Evolutionary conservation across 2,888 invertebrate genomes (phyloP).

Genomic region (Euplexia lucipara): DNA sequence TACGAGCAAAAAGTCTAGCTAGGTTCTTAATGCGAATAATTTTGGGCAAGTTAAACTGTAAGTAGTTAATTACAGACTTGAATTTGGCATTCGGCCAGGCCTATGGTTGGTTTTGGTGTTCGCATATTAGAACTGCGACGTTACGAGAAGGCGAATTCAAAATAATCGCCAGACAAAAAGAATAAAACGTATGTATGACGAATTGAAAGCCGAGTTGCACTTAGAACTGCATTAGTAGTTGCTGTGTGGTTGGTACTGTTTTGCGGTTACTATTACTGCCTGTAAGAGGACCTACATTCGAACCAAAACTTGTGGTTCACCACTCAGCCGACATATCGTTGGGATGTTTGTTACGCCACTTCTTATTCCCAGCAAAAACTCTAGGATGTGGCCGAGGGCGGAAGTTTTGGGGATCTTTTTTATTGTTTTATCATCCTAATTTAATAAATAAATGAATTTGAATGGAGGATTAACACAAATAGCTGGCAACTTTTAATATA

Average conservation of each 20-base stretch:
- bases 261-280: neutral
- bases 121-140: slow-evolving; percentile 18
- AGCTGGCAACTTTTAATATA: too few species aligned
- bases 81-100: slow-evolving; percentile 31
- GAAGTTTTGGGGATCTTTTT: too few species aligned
- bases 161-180: slow-evolving; percentile 27
- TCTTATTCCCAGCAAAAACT: too few species aligned
- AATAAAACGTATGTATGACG: slow-evolving; percentile 7
- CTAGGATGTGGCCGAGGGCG: too few species aligned
- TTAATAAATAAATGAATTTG: too few species aligned
- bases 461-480: too few species aligned
- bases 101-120: slow-evolving; percentile 34
- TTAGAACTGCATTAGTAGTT: neutral
- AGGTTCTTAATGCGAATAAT: slow-evolving; percentile 7
- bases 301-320: too few species aligned
- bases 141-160: slow-evolving; percentile 14
- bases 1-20: slow-evolving; percentile 33
- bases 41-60: slow-evolving; percentile 33
- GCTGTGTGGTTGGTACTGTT: too few species aligned
- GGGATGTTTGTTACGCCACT: too few species aligned
- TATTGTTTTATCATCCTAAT: too few species aligned
- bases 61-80: slow-evolving; percentile 43
- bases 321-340: too few species aligned
- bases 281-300: too few species aligned
- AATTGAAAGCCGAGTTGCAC: neutral